Evolutionary conservation across 2,113 vertebrate genomes (phyloP).

Genomic region (Onychorhynchus coronatus): DNA sequence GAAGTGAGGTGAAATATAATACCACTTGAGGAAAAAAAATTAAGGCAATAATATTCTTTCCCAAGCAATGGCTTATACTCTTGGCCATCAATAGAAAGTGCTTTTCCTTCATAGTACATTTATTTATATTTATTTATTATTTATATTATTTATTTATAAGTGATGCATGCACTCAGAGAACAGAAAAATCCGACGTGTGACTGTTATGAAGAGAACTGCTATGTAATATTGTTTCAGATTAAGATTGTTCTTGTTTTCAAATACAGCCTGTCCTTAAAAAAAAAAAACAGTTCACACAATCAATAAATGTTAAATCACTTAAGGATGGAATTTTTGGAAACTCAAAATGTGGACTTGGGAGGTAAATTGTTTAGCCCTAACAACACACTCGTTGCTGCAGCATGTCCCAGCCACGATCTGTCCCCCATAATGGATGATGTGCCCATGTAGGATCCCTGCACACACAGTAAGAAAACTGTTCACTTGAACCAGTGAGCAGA

Average conservation of each 20-base stretch:
- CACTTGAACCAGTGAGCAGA: background rate
- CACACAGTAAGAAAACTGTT: background rate
- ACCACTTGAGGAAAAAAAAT: background rate
- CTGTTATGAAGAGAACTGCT: background rate
- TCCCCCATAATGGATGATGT: rapidly evolving
- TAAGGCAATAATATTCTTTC: slow-evolving; percentile 9
- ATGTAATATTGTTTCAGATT: background rate
- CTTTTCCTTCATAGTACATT: background rate
- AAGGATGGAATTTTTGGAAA: background rate
- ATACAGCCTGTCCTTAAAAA: background rate
- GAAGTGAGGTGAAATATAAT: background rate
- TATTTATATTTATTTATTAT: too few species aligned
- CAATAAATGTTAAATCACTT: background rate
- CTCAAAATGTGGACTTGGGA: background rate
- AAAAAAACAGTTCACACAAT: background rate
- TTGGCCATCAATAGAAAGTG: background rate
- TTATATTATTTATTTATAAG: background rate
- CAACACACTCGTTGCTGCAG: background rate
- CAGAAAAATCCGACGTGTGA: background rate
- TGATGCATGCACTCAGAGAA: background rate
- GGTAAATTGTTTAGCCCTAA: background rate
- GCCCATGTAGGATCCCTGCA: rapidly evolving
- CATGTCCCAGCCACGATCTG: background rate
- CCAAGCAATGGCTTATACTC: background rate
- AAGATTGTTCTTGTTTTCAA: background rate